Conservation (phyloP, 2,113 vertebrate species). For the Diadophis punctatus region DNA sequence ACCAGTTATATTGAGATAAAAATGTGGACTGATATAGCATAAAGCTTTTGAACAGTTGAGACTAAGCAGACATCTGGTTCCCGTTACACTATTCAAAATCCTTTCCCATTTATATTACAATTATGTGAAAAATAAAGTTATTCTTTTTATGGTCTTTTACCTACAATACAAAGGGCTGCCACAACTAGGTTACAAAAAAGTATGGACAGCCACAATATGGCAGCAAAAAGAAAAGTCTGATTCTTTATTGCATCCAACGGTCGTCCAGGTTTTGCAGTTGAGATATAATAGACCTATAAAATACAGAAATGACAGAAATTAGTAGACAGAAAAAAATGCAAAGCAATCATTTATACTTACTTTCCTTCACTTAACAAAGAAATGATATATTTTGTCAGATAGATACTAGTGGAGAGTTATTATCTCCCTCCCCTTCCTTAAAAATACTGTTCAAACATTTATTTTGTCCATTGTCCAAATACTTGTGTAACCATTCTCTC, state of each 20-base stretch:
- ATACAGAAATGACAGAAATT: background rate
- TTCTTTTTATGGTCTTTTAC: background rate
- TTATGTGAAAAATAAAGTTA: background rate
- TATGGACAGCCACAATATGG: background rate
- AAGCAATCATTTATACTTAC: background rate
- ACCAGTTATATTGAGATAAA: background rate
- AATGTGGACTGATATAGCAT: accelerated
- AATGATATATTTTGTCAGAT: background rate
- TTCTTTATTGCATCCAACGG: background rate
- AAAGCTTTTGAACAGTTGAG: background rate
- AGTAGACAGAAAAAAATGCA: background rate
- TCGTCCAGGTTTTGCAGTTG: background rate
- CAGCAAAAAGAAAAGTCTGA: background rate
- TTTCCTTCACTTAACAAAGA: background rate
- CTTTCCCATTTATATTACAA: accelerated
- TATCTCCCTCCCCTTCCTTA: background rate
- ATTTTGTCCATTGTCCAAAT: background rate
- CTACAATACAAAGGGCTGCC: background rate
- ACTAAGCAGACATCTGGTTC: background rate
- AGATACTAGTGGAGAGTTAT: background rate
- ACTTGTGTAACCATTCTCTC: background rate
- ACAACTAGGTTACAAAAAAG: background rate
- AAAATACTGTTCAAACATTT: background rate
- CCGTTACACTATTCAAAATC: background rate
- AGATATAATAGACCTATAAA: background rate